Conservation (phyloP, 2,113 vertebrate species). For the Typhlomys cinereus region DNA sequence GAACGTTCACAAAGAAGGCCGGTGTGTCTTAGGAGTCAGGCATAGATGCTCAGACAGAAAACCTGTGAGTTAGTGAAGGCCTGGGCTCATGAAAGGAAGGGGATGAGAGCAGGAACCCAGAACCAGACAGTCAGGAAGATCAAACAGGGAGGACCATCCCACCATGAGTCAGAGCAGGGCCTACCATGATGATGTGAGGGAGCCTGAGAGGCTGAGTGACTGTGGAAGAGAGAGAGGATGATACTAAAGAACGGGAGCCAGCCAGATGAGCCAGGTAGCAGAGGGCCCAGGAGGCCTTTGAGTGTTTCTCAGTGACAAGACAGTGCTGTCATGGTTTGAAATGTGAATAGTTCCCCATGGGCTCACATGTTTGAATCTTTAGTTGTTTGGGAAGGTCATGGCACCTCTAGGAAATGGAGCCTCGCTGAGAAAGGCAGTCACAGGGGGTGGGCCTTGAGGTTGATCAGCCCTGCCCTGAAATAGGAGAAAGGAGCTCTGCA, state of each 20-base stretch:
- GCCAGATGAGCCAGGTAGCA: rapidly evolving
- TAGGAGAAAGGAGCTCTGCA: no score
- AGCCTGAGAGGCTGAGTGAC: no score
- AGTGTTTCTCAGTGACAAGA: background rate
- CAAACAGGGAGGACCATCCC: background rate
- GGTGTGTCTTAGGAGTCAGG: background rate
- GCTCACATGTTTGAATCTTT: no score
- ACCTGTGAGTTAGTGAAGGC: background rate
- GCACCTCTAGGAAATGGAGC: no score
- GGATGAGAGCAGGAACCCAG: background rate
- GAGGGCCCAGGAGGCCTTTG: rapidly evolving
- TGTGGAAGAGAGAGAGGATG: rapidly evolving
- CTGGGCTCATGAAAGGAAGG: background rate
- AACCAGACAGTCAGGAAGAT: background rate
- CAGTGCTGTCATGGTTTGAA: no score
- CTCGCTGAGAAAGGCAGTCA: no score
- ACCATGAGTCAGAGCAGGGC: rapidly evolving
- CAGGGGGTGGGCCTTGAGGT: no score
- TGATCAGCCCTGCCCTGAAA: no score
- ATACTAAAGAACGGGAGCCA: background rate
- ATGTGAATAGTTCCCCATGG: no score
- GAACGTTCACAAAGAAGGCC: background rate
- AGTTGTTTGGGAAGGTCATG: no score
- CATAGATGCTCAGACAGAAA: background rate
- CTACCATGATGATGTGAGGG: background rate